Conservation (phyloP, 2,888 invertebrate species). For the Apotomis capreana region DNA sequence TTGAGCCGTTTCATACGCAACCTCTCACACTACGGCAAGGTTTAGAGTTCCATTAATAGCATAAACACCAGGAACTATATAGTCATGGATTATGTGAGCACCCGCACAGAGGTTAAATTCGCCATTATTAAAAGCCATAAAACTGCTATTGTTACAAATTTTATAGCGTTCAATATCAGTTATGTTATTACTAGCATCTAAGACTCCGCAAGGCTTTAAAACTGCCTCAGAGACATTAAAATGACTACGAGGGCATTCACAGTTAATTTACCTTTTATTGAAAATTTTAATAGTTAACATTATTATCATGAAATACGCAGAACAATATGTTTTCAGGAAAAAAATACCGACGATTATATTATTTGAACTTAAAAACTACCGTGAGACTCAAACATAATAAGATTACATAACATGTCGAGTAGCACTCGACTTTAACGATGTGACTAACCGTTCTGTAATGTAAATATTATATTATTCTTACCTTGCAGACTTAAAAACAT, state of each 20-base stretch:
- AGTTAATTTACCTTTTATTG: neutral
- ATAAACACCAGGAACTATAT: conserved; percentile 31
- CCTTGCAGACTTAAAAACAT: too few relatives aligned
- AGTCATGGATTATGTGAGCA: conserved; percentile 33
- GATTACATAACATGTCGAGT: too few relatives aligned
- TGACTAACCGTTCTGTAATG: too few relatives aligned
- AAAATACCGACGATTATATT: too few relatives aligned
- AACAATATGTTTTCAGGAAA: too few relatives aligned
- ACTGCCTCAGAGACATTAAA: neutral
- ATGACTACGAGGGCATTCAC: too few relatives aligned
- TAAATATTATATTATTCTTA: too few relatives aligned
- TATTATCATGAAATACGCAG: too few relatives aligned
- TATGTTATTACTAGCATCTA: conserved; percentile 22
- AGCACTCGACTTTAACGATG: too few relatives aligned
- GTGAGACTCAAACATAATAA: too few relatives aligned
- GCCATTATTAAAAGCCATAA: conserved; percentile 40
- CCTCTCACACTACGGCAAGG: neutral
- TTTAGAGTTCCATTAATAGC: conserved; percentile 22
- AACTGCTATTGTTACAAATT: conserved; percentile 34
- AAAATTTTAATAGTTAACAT: too few relatives aligned
- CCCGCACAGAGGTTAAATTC: conserved; percentile 25
- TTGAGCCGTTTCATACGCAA: neutral
- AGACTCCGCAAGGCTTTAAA: neutral
- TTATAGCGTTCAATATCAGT: conserved; percentile 36
- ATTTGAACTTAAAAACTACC: too few relatives aligned